Base-by-base conservation (phyloP, 2,888 invertebrate species). In the Eupithecia pulchellata region DNA sequence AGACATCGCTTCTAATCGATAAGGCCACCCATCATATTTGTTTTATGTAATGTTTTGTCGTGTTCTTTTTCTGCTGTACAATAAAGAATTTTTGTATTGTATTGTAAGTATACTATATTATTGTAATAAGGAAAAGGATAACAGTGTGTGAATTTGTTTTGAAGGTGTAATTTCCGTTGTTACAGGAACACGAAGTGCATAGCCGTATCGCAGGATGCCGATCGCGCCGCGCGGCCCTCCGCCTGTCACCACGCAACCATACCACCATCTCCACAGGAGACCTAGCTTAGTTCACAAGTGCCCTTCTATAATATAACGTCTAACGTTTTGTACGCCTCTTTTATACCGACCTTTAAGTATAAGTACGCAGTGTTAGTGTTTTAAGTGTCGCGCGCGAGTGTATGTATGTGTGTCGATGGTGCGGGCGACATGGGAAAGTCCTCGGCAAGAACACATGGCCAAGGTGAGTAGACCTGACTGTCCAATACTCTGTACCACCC, bases 401-500 rank as follows among this genome's bases (percentile, higher is more conserved):
- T 88, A 86, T 91, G 84, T 88, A 89, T 88, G 91, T 89, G 92
- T 89, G 92, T 92, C 88, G 90, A 93, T 93, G 93, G 92, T 93
- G 92, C 92, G 93, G 91, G 90, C 94, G 94, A 91, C 94, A 94
- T 94, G 94, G 94, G 94, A 94, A 94, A 94, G 89, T 94, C 94
- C 92, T 94, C 94, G 91, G 93, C 92, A 86, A 94, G 93, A 93
- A 93, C 94, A 94, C 93, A 94, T 91, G 94, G 94, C 87, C 94
- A 94, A 94, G 94, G 94, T 94, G 85, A 94, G 94, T 91, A 81
- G 69, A 72, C 69, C 74, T 66, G 70, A 76, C 75, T 81, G 79
- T 77, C 79, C 69, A 66, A 66, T 72, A 69, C 64, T 66, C 76
- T 32, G 64, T 81, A 75, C 79, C 79, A 80, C 81, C 81, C 79